phyloP scores from a whole-genome alignment of 2,888 invertebrate genomes.

The Stenodema calcarata region DNA sequence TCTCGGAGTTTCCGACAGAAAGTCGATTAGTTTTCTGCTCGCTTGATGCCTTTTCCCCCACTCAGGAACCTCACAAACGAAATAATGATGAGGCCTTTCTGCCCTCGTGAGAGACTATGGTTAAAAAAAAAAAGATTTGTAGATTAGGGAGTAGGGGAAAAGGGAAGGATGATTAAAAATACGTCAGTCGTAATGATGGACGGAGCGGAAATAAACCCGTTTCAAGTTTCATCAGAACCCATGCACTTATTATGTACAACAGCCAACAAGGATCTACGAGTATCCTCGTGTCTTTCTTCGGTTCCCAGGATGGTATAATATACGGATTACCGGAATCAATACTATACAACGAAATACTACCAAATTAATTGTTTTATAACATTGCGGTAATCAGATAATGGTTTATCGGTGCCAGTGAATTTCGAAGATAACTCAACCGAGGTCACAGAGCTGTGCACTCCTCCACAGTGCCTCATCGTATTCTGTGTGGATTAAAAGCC shows the following conservation, averaged over 20 bases:
- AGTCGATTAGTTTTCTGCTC: conserved; percentile 30
- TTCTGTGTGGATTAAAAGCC: too few relatives aligned
- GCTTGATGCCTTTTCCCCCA: not conserved
- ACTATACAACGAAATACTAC: too few relatives aligned
- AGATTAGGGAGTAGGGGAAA: not conserved
- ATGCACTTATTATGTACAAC: not conserved
- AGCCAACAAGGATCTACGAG: not conserved
- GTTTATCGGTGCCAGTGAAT: too few relatives aligned
- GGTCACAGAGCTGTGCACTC: too few relatives aligned
- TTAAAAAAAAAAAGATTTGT: not conserved
- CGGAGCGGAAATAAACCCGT: not conserved
- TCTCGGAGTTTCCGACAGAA: conserved; percentile 22
- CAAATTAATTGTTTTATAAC: too few relatives aligned
- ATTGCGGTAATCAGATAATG: too few relatives aligned
- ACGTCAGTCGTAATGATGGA: not conserved
- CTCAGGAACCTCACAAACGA: not conserved
- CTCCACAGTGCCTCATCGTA: too few relatives aligned
- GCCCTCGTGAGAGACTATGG: not conserved
- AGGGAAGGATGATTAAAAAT: not conserved
- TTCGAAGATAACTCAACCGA: too few relatives aligned
- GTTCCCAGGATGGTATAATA: too few relatives aligned
- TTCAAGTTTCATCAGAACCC: not conserved
- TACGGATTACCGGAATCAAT: too few relatives aligned
- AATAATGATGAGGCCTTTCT: not conserved
- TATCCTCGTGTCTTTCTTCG: too few relatives aligned